Evolutionary conservation across 1,140 invertebrate genomes (phyloP).

Genomic region (Cotesia chilonis): DNA sequence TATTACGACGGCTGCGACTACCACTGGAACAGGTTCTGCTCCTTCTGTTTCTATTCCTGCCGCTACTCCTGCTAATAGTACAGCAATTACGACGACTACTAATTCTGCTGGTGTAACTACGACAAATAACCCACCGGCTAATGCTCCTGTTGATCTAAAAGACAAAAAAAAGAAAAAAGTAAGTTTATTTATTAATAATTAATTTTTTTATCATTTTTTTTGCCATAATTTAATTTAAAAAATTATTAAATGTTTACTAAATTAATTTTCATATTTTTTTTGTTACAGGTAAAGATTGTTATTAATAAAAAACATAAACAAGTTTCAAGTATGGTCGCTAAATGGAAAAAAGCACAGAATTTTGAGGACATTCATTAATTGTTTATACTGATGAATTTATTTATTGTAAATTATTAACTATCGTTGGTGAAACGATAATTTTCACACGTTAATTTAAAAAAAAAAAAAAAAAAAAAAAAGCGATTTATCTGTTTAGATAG

Average conservation of each 20-base stretch:
- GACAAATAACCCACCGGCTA: background rate
- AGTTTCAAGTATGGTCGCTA: constrained; percentile 76
- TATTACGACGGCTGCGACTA: background rate
- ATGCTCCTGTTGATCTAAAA: constrained; percentile 24
- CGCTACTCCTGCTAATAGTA: background rate
- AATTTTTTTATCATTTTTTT: background rate
- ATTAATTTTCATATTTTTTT: constrained; percentile 23
- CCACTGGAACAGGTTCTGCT: too few species aligned
- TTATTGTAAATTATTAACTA: constrained; percentile 3
- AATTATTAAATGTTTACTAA: too few species aligned
- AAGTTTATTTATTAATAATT: constrained; percentile 30
- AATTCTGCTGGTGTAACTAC: background rate
- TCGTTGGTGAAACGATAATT: background rate
- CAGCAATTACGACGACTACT: too few species aligned
- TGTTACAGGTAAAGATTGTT: constrained; percentile 69
- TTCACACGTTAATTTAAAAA: too few species aligned
- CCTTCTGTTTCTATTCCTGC: background rate
- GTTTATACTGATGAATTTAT: background rate
- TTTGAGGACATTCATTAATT: constrained; percentile 52
- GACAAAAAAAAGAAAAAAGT: constrained; percentile 69
- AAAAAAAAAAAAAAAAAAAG: background rate
- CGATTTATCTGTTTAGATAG: constrained; percentile 10
- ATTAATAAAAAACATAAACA: constrained; percentile 77
- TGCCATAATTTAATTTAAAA: too few species aligned
- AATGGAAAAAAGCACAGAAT: constrained; percentile 78